Conservation (phyloP, 2,113 vertebrate species). For the Coptodon rendalli region DNA sequence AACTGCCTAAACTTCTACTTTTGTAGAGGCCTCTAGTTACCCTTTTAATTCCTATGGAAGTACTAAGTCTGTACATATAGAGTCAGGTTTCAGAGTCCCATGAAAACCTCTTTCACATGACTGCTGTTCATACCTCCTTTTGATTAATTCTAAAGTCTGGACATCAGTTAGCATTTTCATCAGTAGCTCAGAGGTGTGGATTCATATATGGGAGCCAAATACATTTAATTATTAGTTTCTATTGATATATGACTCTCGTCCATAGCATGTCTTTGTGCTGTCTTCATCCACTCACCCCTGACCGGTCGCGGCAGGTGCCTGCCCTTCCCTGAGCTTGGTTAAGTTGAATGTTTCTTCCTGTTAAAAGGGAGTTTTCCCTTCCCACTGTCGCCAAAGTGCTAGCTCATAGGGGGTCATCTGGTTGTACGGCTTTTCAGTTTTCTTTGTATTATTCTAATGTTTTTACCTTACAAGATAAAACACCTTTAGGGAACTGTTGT, state of each 20-base stretch:
- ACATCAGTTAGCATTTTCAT: neutral
- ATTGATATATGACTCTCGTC: neutral
- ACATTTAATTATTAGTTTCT: neutral
- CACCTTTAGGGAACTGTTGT: neutral
- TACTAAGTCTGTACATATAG: neutral
- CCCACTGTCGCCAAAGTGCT: neutral
- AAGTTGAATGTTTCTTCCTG: neutral
- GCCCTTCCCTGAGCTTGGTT: neutral
- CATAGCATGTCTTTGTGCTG: neutral
- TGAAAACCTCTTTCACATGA: neutral
- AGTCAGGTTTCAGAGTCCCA: neutral
- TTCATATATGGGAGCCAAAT: neutral
- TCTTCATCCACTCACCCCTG: neutral
- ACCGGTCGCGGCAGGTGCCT: neutral
- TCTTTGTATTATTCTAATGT: neutral
- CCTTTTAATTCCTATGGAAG: neutral
- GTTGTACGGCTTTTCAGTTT: neutral
- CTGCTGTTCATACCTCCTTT: neutral
- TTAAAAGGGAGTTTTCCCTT: neutral
- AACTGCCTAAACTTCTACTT: neutral
- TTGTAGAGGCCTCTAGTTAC: neutral
- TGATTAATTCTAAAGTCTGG: neutral
- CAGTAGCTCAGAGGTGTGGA: neutral
- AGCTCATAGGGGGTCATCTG: fast-evolving
- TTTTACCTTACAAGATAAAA: neutral